Base-by-base conservation (phyloP, 2,888 invertebrate genomes). In the Iselma pallidipennis region DNA sequence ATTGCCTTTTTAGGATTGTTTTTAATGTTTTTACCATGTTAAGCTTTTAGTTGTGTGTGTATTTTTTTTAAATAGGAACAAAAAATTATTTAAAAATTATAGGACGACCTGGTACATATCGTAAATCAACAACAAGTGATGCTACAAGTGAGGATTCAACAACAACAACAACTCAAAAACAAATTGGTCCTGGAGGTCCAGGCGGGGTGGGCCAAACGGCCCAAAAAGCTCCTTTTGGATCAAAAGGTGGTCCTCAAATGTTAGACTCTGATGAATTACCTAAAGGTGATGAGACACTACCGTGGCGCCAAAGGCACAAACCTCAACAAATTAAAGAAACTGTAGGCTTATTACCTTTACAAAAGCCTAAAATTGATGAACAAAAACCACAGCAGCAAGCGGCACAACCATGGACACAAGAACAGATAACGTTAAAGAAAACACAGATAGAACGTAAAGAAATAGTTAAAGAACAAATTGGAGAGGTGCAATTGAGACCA, bases 321-420 rank as follows among this genome's bases (percentile, higher is more conserved):
- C 54, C 26, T 31, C 55, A 63, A 49, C 63, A 61, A 61, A 23
- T 42, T 23, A 42, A 57, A 25, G 49, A 37, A 19, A 54, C 37
- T 7, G 66, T 66, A 59, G 61, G 48, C 42, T 58, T 61, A 28
- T 25, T 48, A 29, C 14, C 45, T 49, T n/a, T 31, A 55, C 63
- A 61, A 37, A 66, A 62, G 62, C 12, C n/a, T 2, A 61, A 57
- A 51, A 49, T 60, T 29, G 67, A 68, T 54, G 70, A 76, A 57
- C 67, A 68, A 49, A 68, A 63, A 67, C 52, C 66, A 33, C 70
- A 68, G 59, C 74, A 76, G 48, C 45, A 45, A 9, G 21, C 16
- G 21, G 75, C 82, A 51, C 82, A 85, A 72, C 85, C 87, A 9
- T 87, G 87, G 88, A 91, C 87, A 2, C 85, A 90, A 72, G 88